Conservation (phyloP, 2,797 vertebrate species). For the Sebastes ruberrimus region DNA sequence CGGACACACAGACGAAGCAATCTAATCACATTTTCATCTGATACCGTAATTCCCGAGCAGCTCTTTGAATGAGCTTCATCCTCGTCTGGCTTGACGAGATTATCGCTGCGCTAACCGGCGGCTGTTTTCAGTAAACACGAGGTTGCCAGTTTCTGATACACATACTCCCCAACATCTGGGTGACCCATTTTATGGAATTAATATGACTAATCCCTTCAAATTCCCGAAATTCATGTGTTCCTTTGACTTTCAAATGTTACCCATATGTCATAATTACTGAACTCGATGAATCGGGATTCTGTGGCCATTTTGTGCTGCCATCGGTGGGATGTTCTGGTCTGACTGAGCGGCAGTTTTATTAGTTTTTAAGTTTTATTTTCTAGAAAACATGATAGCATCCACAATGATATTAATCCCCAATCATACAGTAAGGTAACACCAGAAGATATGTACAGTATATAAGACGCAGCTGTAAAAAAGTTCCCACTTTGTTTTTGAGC, state of each 20-base stretch:
- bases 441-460: neutral
- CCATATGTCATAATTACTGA: conserved; percentile 57
- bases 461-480: neutral
- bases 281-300: conserved; percentile 1
- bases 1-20: conserved; percentile 34
- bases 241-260: conserved; percentile 66
- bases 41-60: conserved; percentile 40
- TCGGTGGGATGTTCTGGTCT: neutral
- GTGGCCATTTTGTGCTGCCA: neutral
- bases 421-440: neutral
- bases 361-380: neutral
- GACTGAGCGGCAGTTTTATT: neutral
- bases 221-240: conserved; percentile 49
- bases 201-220: conserved; percentile 62
- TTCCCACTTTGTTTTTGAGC: neutral
- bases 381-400: neutral
- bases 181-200: conserved; percentile 74
- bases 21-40: conserved; percentile 62
- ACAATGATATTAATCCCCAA: neutral
- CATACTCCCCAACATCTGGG: conserved; percentile 64
- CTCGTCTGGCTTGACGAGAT: conserved; percentile 58
- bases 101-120: conserved; percentile 32
- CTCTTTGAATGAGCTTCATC: conserved; percentile 46
- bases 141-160: conserved; percentile 44
- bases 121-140: conserved; percentile 68